Evolutionary conservation across 2,797 vertebrate species (phyloP), one percentile per base, ranked within the genome.

Genomic region (Takifugu ocellatus): DNA sequence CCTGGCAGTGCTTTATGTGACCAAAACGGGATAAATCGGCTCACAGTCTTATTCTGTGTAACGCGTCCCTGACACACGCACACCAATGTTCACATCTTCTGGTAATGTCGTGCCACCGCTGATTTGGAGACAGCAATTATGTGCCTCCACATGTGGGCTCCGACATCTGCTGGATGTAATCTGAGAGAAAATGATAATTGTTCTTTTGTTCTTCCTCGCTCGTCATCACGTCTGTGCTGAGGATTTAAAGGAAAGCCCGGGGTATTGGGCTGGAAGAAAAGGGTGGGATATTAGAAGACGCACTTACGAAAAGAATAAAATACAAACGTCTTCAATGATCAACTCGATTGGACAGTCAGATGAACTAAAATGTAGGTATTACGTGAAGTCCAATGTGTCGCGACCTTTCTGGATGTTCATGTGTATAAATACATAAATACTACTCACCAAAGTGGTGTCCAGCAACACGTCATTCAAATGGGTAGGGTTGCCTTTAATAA

Each of bases 101-200:
- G 50, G 56, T 69, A 59, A 61, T 73, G 70, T 76, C 74, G 64
- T 62, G 65, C 59, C 74, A 66, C 76, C 68, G 67, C 82, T 76
- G 68, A 84, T 79, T 84, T 67, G 74, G 75, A 82, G 77, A 74
- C 68, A 61, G 78, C 78, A 87, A 87, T 88, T 88, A 87, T 75
- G 70, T 27, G 55, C 76, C 83, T 84, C 85, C 66, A 61, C 79
- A 80, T 79, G 75, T 66, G 74, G 77, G 77, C 76, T 62, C 66
- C 74, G 83, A 87, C 85, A 87, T 87, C 85, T 90, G 81, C 83
- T 84, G 63, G 74, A 77, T 72, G 72, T 74, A 77, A 82, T 84
- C 68, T 74, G 68, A 70, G 73, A 66, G 73, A 81, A 84, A 85
- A 83, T 71, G 75, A 82, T 84, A 82, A 81, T 87, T 83, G 77